Conservation (phyloP, 2,113 vertebrate genomes). For the Martes martes region DNA sequence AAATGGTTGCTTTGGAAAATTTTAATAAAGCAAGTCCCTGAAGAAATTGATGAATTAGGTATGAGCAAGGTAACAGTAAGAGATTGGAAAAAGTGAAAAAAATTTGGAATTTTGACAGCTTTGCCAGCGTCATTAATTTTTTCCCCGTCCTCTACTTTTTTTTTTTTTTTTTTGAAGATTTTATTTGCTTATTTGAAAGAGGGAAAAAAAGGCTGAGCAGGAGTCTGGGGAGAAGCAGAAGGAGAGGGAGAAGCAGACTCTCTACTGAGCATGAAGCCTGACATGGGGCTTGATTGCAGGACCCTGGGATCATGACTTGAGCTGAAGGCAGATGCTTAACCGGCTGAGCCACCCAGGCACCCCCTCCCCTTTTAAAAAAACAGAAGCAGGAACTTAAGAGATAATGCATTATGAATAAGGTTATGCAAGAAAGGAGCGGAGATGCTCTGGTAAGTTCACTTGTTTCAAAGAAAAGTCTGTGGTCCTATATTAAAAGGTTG, state of each 20-base stretch:
- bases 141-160: neutral
- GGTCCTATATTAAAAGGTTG: neutral
- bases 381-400: neutral
- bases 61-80: neutral
- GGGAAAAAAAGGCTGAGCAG: neutral
- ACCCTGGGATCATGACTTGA: neutral
- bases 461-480: neutral
- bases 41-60: neutral
- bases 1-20: neutral
- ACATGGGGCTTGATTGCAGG: neutral
- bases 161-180: neutral
- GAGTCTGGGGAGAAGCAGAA: neutral
- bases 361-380: neutral
- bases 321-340: neutral
- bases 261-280: neutral
- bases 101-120: neutral
- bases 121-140: neutral
- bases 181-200: neutral
- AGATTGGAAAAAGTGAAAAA: neutral
- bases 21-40: neutral
- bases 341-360: neutral
- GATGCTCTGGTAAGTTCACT: neutral
- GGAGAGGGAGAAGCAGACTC: neutral
- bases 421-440: neutral
- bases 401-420: neutral